Evolutionary conservation across 2,888 invertebrate species (phyloP).

Genomic region (Phorcus lineatus): DNA sequence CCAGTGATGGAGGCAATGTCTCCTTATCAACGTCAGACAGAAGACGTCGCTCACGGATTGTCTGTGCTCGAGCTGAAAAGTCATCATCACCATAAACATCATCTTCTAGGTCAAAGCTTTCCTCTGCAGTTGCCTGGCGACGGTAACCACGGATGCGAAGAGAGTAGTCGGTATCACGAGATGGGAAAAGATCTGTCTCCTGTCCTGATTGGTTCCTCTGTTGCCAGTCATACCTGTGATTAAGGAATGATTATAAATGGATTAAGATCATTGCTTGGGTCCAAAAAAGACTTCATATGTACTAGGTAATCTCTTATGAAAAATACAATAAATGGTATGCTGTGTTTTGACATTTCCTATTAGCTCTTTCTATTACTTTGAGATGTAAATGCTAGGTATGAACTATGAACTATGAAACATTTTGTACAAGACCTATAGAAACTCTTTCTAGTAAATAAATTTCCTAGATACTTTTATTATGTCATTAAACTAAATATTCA

Average conservation of each 20-base stretch:
- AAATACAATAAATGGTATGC: not conserved
- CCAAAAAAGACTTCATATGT: not conserved
- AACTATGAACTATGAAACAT: too few species aligned
- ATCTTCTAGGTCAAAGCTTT: conserved; percentile 5
- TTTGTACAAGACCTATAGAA: too few species aligned
- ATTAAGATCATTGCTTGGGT: not conserved
- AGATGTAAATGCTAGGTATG: too few species aligned
- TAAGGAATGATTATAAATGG: not conserved
- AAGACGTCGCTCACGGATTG: conserved; percentile 28
- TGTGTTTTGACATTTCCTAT: not conserved
- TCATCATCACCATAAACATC: conserved; percentile 16
- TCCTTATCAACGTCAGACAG: conserved; percentile 37
- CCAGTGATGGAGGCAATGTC: conserved; percentile 38
- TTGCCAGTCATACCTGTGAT: conserved; percentile 50
- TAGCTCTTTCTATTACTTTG: too few species aligned
- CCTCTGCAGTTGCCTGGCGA: conserved; percentile 30
- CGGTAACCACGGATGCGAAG: conserved; percentile 75
- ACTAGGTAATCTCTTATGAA: not conserved
- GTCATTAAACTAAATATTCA: too few species aligned
- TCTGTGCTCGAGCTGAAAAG: not conserved
- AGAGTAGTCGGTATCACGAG: conserved; percentile 96
- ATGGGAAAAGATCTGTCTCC: conserved; percentile 94
- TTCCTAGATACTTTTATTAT: too few species aligned
- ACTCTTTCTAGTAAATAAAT: too few species aligned
- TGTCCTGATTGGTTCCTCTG: conserved; percentile 95